Base-by-base conservation (phyloP, 2,113 vertebrate genomes). In the Bungarus multicinctus region DNA sequence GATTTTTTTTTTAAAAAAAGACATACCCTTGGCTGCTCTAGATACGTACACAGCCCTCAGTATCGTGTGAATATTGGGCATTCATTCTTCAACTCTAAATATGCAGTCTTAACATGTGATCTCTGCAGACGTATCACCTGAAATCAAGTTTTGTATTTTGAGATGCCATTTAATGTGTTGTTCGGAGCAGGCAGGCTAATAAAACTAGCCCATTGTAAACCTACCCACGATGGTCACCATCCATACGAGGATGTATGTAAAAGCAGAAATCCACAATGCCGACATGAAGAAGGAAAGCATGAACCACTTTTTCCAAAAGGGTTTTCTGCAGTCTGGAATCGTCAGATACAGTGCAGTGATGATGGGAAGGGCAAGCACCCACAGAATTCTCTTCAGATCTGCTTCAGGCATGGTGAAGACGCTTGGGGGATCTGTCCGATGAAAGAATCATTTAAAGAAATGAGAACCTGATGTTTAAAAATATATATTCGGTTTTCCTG, bases 241-340 rank as follows among this genome's bases (percentile, higher is more conserved):
- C 99, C 99, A 99, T 93, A 99, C 99, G 69, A 99, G 98, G 11
- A 99, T 11, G 0, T 99, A 99, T 14, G 99, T 99, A 95, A 99
- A 99, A 93, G 96, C 98, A 86, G 99, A 98, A 96, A 99, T 99
- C 99, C 99, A 99, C 74, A 98, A 97, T 86, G 99, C 99, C 4
- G 99, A 98, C 98, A 99, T 98, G 92, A 99, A 22, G 97, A 99
- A 99, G 20, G 99, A 99, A 69, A 99, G 87, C 96, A 98, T 96
- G 96, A 98, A 99, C 97, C 98, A 99, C 12, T 97, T 98, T 96
- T 97, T 99, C 99, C 99, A 99, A 96, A 98, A 98, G 85, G 95
- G 97, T 95, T 97, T 98, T 97, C 99, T 98, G 96, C 99, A 99
- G 94, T 99, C 98, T 52, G 99, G 99, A 91, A 97, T 94, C 91